phyloP scores from a whole-genome alignment of 2,113 vertebrate species.

The Callocephalon fimbriatum region DNA sequence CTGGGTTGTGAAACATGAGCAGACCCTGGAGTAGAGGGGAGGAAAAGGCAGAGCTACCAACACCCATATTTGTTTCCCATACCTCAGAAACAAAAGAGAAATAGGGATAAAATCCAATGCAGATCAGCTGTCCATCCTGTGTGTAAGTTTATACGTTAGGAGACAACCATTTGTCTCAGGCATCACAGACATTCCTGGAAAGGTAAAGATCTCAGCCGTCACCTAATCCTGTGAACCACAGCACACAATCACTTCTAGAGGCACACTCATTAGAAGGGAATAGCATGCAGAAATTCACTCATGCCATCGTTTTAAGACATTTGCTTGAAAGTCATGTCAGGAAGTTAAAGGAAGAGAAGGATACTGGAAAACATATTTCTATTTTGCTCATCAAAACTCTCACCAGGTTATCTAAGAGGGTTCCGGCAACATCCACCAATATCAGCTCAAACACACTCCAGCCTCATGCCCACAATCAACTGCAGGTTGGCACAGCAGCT shows the following conservation, averaged over 20 bases:
- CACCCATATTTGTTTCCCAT: not conserved
- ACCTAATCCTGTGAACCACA: not conserved
- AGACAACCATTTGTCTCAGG: not conserved
- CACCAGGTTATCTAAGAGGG: not conserved
- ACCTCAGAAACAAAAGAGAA: not conserved
- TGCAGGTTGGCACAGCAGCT: not conserved
- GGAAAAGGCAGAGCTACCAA: not conserved
- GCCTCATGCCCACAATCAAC: not conserved
- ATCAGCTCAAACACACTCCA: not conserved
- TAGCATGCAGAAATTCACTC: not conserved
- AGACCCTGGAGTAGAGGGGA: not conserved
- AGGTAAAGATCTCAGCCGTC: not conserved
- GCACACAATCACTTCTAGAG: not conserved
- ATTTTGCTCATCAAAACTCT: constrained; percentile 31
- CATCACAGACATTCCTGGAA: not conserved
- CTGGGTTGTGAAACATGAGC: not conserved
- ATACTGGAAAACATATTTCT: constrained; percentile 14
- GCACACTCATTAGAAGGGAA: not conserved
- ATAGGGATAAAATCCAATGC: not conserved
- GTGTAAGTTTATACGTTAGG: not conserved
- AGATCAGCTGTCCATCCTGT: not conserved
- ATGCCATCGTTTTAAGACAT: not conserved
- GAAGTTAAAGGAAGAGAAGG: not conserved
- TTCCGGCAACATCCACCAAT: not conserved
- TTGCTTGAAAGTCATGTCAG: not conserved